These are phyloP conservation scores for Leiothrix lutea DNA, from an alignment of 2,113 vertebrate species.

Conservation along the genomic window DNA sequence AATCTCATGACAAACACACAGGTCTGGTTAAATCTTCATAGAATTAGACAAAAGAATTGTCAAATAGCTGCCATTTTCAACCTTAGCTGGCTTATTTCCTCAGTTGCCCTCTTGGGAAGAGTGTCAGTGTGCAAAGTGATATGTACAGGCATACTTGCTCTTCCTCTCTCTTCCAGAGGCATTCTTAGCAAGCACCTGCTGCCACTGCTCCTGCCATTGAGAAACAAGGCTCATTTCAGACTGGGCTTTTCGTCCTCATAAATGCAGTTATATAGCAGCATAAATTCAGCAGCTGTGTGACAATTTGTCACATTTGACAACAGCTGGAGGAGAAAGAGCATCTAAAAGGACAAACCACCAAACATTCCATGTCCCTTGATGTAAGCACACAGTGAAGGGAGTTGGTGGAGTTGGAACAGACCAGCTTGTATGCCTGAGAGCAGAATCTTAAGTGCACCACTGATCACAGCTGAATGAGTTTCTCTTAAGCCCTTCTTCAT, in stretches of 20 bases:
- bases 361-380: not conserved
- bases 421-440: not conserved
- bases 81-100: not conserved
- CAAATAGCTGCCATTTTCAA: not conserved
- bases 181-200: not conserved
- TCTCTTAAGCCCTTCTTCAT: not conserved
- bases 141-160: not conserved
- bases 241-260: not conserved
- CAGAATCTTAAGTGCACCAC: not conserved
- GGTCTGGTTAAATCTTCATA: not conserved
- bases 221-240: not conserved
- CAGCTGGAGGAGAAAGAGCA: not conserved
- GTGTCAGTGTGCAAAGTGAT: not conserved
- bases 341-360: not conserved
- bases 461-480: not conserved
- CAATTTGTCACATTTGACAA: not conserved
- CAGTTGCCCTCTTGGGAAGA: not conserved
- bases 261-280: not conserved
- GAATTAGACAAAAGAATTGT: not conserved
- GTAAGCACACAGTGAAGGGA: not conserved
- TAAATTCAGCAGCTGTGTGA: not conserved
- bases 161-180: not conserved
- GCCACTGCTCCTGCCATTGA: not conserved
- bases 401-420: not conserved
- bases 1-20: not conserved